These are phyloP conservation scores for Engraulis encrasicolus DNA, from an alignment of 2,113 vertebrate genomes.

Conservation along the genomic window DNA sequence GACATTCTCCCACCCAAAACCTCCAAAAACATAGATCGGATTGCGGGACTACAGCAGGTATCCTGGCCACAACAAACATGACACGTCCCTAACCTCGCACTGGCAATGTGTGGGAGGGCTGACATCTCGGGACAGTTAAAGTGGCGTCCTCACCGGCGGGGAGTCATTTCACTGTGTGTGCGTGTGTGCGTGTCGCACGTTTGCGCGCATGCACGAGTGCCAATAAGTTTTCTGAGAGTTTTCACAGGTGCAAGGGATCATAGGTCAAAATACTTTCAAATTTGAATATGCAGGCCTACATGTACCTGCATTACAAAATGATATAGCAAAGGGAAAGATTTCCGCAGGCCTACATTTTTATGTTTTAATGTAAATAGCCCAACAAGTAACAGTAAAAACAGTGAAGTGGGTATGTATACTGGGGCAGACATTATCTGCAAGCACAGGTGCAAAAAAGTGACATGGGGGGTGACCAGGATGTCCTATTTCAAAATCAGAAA, in stretches of 20 bases:
- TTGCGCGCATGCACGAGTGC: not conserved
- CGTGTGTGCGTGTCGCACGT: not conserved
- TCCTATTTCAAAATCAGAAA: not conserved
- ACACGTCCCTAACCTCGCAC: constrained; percentile 38
- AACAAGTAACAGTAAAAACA: not conserved
- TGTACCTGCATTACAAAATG: too few relatives aligned
- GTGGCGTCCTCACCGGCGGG: constrained; percentile 4
- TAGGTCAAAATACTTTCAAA: not conserved
- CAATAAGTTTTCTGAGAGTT: constrained; percentile 4
- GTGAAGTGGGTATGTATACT: not conserved
- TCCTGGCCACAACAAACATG: constrained; percentile 45
- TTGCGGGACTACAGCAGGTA: constrained; percentile 29
- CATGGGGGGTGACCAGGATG: not conserved
- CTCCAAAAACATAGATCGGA: constrained; percentile 36
- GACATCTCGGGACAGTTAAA: constrained; percentile 6
- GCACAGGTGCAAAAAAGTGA: not conserved
- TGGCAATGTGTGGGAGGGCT: not conserved
- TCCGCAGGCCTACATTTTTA: too few relatives aligned
- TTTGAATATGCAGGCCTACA: not conserved
- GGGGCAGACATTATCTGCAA: not conserved
- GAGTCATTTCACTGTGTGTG: not conserved
- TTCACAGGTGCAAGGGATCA: not conserved
- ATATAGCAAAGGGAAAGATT: too few relatives aligned
- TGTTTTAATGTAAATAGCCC: too few relatives aligned
- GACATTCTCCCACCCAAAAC: constrained; percentile 22